Conservation (phyloP, 2,888 invertebrate species). For the Hartigia nigra region DNA sequence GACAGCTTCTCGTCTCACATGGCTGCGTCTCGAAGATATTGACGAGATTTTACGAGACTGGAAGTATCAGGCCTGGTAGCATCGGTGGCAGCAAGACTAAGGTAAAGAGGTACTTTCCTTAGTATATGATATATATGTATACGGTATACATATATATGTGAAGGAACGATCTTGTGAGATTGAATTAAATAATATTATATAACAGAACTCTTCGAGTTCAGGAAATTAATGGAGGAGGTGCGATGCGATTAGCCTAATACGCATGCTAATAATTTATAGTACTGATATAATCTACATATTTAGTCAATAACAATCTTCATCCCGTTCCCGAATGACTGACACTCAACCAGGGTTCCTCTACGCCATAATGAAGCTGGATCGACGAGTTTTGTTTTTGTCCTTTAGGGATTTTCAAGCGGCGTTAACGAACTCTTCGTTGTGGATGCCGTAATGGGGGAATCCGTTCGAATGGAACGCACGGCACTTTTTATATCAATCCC, state of each 20-base stretch:
- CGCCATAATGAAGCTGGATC: not conserved
- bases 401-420: not conserved
- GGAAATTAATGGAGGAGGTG: not conserved
- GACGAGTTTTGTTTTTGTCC: not conserved
- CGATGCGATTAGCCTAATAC: not conserved
- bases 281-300: not conserved
- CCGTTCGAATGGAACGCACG: not conserved
- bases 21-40: constrained; percentile 98
- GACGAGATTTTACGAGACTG: constrained; percentile 96
- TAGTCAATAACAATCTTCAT: not conserved
- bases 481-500: not conserved
- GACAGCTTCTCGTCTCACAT: constrained; percentile 94
- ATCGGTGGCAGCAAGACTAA: constrained; percentile 96
- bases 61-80: constrained; percentile 94
- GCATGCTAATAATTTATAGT: not conserved
- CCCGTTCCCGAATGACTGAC: not conserved
- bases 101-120: constrained; percentile 69
- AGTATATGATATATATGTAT: constrained; percentile 38
- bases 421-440: not conserved
- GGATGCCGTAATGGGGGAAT: not conserved
- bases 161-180: not conserved
- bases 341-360: not conserved
- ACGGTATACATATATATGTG: constrained; percentile 41
- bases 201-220: not conserved
- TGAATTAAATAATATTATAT: not conserved